These are phyloP conservation scores for Lophochroa leadbeateri DNA, from an alignment of 2,113 vertebrate genomes.

Conservation along the genomic window DNA sequence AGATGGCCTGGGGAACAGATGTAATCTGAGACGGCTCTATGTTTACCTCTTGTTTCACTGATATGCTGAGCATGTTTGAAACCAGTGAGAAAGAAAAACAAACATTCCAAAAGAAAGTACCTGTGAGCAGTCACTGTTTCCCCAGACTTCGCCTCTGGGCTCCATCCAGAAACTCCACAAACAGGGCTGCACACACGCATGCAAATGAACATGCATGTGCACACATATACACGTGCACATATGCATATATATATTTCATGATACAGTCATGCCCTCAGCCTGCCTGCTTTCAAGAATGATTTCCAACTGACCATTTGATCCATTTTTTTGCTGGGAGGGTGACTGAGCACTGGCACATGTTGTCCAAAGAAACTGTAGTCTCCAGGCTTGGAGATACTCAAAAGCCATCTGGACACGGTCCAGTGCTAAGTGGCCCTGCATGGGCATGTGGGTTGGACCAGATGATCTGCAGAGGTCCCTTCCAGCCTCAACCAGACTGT, in stretches of 20 bases:
- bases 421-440: not conserved
- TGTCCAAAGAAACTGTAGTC: not conserved
- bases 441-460: not conserved
- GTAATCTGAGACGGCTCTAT: slow-evolving; percentile 73
- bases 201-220: accelerated
- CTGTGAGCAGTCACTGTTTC: slow-evolving; percentile 45
- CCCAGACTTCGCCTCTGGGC: not conserved
- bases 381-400: not conserved
- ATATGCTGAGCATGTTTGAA: slow-evolving; percentile 71
- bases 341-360: not conserved
- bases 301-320: not conserved
- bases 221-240: accelerated
- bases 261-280: not conserved
- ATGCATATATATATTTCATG: not conserved
- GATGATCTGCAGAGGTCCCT: not conserved
- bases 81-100: slow-evolving; percentile 74
- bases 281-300: not conserved
- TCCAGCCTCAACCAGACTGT: not conserved
- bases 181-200: not conserved
- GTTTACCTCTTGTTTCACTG: slow-evolving; percentile 74
- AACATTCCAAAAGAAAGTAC: slow-evolving; percentile 69
- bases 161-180: not conserved
- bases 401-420: not conserved
- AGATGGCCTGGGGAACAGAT: slow-evolving; percentile 69
- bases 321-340: not conserved